Evolutionary conservation across 2,888 invertebrate species (phyloP).

Genomic region (Synanthedon vespiformis): DNA sequence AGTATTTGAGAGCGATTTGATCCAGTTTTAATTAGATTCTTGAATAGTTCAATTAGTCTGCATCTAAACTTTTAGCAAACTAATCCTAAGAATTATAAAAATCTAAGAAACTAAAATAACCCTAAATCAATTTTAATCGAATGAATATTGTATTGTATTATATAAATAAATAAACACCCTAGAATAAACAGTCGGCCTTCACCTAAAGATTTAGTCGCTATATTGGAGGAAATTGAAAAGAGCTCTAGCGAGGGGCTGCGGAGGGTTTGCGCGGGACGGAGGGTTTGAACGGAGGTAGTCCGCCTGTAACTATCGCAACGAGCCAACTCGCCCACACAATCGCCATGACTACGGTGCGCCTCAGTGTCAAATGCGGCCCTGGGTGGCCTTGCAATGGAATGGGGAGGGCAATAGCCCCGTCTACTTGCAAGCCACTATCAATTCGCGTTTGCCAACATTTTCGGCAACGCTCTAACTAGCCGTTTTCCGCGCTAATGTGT

Average conservation of each 20-base stretch:
- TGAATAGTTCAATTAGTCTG: no score
- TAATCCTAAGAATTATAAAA: no score
- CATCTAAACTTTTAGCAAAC: no score
- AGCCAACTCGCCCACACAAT: slow-evolving; percentile 54
- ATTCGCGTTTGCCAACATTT: slow-evolving; percentile 54
- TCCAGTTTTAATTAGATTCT: no score
- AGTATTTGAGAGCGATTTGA: no score
- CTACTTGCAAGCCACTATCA: slow-evolving; percentile 53
- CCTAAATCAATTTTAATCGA: no score
- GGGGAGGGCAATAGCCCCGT: slow-evolving; percentile 70
- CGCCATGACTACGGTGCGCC: slow-evolving; percentile 32
- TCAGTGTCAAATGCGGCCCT: slow-evolving; percentile 54
- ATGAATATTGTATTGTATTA: no score
- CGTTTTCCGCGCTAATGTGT: slow-evolving; percentile 42
- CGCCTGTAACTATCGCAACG: slow-evolving; percentile 53
- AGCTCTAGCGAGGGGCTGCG: slow-evolving; percentile 47
- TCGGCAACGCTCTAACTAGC: slow-evolving; percentile 30
- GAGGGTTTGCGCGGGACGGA: slow-evolving; percentile 10
- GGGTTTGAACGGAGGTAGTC: slow-evolving; percentile 14
- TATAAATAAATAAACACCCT: no score
- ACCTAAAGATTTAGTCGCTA: slow-evolving; percentile 55
- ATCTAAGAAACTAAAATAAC: no score
- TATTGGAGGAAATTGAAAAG: slow-evolving; percentile 59
- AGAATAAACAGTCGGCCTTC: slow-evolving; percentile 30
- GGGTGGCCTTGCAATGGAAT: slow-evolving; percentile 70